Percentiles rank a stretch among this genome's conserved stretches.
phyloP scores from a whole-genome alignment of 2,113 vertebrate genomes.

The Psilopogon haemacephalus region DNA sequence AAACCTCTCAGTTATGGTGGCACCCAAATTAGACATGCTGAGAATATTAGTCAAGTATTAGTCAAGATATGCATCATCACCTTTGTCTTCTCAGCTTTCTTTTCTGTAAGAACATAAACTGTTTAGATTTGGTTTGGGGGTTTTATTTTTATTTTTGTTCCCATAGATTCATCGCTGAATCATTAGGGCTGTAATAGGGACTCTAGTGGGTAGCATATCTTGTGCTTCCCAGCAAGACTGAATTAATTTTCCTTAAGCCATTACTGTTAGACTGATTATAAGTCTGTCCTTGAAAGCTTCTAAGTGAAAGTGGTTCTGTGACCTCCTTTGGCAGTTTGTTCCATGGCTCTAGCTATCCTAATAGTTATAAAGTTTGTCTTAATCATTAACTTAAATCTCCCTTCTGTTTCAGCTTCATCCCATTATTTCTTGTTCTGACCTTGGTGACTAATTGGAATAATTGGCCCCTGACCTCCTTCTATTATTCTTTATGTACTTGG shows the following conservation, averaged over 20 bases:
- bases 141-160: neutral
- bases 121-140: neutral
- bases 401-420: constrained; percentile 55
- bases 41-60: neutral
- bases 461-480: constrained; percentile 55
- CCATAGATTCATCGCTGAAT: neutral
- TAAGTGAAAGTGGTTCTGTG: constrained; percentile 45
- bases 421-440: constrained; percentile 56
- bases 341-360: constrained; percentile 49
- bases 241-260: constrained; percentile 64
- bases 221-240: constrained; percentile 30
- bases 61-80: neutral
- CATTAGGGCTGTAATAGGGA: neutral
- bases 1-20: neutral
- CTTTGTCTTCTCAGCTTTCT: neutral
- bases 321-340: constrained; percentile 60
- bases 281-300: constrained; percentile 55
- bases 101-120: neutral
- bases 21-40: neutral
- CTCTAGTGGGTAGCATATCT: constrained; percentile 4
- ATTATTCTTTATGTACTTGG: constrained; percentile 39
- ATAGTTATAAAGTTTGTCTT: constrained; percentile 69
- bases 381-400: constrained; percentile 69
- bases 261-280: constrained; percentile 55
- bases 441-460: constrained; percentile 65